Evolutionary conservation across 1,140 invertebrate species (phyloP), one percentile per base, ranked within the genome.

Genomic region (Cepaea nemoralis): DNA sequence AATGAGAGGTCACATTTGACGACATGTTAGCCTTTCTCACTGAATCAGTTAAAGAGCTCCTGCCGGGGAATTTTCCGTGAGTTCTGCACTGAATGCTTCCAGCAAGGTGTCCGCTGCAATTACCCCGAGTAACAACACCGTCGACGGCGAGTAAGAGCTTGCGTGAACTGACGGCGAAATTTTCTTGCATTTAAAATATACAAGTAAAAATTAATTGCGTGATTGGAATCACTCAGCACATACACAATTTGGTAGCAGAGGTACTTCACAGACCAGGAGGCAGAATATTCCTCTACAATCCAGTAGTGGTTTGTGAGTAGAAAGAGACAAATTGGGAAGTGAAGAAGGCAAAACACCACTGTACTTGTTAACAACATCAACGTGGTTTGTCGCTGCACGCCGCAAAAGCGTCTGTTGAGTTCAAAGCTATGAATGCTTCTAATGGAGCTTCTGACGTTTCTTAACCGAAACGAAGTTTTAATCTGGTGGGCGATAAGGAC

Each of bases 131-230:
- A n/a, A n/a, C n/a, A n/a, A n/a, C n/a, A n/a, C n/a, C n/a, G n/a
- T n/a, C n/a, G n/a, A n/a, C n/a, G n/a, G n/a, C n/a, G n/a, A 55
- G 81, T 12, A 8, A 85, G 45, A 35, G 40, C 35, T 22, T 79
- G 66, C 24, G 74, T 67, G 48, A 83, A 82, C 19, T 83, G 80
- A 12, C 59, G 48, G 3, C 88, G 79, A 76, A 89, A 89, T 50
- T 86, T 86, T 37, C 83, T 82, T 1, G 86, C 88, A 45, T 85
- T 87, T 3, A 89, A 73, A 77, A 87, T 88, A 70, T 89, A 89
- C 27, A 89, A 71, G 71, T 88, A 89, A 76, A 89, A 89, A 75
- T 89, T 89, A 27, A 89, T 70, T 0, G 88, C 87, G 69, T 89
- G 88, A 45, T 85, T 88, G 31, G 85, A 77, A 75, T 89, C 88